These are phyloP conservation scores for Amniataba percoides DNA, from an alignment of 2,797 vertebrate species.

Conservation along the genomic window DNA sequence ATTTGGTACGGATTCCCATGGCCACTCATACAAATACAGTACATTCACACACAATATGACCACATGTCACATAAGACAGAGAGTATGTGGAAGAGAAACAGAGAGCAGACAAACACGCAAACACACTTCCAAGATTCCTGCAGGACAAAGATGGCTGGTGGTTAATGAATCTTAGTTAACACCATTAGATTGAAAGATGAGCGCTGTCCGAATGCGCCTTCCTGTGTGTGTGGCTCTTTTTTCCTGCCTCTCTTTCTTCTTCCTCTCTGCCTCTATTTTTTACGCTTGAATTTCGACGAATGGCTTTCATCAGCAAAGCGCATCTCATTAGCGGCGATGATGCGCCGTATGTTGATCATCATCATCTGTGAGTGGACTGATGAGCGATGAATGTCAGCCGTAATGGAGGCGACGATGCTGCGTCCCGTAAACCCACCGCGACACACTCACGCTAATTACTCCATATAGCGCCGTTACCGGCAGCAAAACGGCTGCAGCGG, in stretches of 20 bases:
- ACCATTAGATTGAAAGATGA: slow-evolving; percentile 86
- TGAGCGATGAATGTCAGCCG: slow-evolving; percentile 84
- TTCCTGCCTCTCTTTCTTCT: slow-evolving; percentile 61
- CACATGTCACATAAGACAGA: slow-evolving; percentile 66
- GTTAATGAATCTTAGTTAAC: slow-evolving; percentile 87
- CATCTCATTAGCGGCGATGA: slow-evolving; percentile 86
- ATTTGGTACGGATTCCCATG: slow-evolving; percentile 63
- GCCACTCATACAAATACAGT: slow-evolving; percentile 59
- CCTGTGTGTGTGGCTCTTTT: slow-evolving; percentile 67
- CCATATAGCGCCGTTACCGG: slow-evolving; percentile 76
- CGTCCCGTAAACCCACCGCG: slow-evolving; percentile 78
- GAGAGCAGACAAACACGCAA: slow-evolving; percentile 68
- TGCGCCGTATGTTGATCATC: slow-evolving; percentile 87
- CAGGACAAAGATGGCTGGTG: slow-evolving; percentile 82
- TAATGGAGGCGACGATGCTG: slow-evolving; percentile 80
- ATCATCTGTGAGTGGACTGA: slow-evolving; percentile 86
- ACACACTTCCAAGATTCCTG: slow-evolving; percentile 76
- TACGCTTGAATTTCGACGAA: slow-evolving; percentile 82
- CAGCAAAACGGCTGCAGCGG: slow-evolving; percentile 75
- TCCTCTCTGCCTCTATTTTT: slow-evolving; percentile 70
- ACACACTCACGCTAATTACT: slow-evolving; percentile 81
- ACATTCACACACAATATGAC: slow-evolving; percentile 50
- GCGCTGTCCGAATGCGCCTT: slow-evolving; percentile 79
- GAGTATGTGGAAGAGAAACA: slow-evolving; percentile 51
- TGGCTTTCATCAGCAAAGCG: slow-evolving; percentile 86